Evolutionary conservation across 2,797 vertebrate species (phyloP).

Genomic region (Allobates femoralis): DNA sequence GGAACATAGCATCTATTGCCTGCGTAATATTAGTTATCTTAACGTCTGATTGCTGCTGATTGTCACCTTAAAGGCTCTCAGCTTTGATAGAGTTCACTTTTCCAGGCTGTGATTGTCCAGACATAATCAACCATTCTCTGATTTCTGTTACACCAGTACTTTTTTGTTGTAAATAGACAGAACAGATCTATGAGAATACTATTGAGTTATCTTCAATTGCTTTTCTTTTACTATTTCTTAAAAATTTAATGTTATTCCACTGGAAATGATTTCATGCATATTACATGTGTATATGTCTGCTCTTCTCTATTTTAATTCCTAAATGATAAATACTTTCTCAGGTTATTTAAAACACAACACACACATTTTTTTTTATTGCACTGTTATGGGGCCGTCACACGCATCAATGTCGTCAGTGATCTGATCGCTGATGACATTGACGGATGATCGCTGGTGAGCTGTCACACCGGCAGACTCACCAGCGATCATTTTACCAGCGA

Average conservation of each 20-base stretch:
- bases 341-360: too few relatives aligned
- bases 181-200: background rate
- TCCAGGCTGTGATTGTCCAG: background rate
- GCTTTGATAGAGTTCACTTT: conserved; percentile 10
- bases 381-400: too few relatives aligned
- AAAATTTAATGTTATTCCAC: background rate
- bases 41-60: conserved; percentile 29
- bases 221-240: background rate
- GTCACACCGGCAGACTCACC: too few relatives aligned
- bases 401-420: too few relatives aligned
- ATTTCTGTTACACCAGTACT: background rate
- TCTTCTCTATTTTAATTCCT: background rate
- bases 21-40: conserved; percentile 8
- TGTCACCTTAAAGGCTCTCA: background rate
- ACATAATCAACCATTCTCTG: background rate
- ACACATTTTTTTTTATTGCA: too few relatives aligned
- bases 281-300: background rate
- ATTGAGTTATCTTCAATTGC: background rate
- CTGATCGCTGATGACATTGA: too few relatives aligned
- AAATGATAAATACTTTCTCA: background rate
- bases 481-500: too few relatives aligned
- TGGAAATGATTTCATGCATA: background rate
- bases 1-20: background rate
- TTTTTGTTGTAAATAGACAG: background rate
- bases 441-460: too few relatives aligned